Percentiles rank a stretch among this genome's conserved stretches.
Evolutionary conservation across 2,888 invertebrate genomes (phyloP).

Genomic region (Tetragonisca angustula): DNA sequence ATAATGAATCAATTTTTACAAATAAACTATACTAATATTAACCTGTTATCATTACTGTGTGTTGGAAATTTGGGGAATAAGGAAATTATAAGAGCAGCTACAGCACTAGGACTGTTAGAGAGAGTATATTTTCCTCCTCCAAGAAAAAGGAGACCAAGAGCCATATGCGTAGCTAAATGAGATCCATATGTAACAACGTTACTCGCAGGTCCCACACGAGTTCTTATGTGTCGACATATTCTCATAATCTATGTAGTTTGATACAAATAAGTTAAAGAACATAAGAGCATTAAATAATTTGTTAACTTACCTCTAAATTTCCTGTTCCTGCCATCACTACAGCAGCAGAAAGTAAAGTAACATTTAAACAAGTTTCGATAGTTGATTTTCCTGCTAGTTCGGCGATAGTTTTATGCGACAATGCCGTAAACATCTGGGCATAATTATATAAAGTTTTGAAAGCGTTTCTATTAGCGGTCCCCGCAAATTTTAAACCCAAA

Average conservation of each 20-base stretch:
- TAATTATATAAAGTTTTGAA: slow-evolving; percentile 91
- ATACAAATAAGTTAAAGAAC: background rate
- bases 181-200: slow-evolving; percentile 93
- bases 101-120: slow-evolving; percentile 91
- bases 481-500: slow-evolving; percentile 96
- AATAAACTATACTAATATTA: slow-evolving; percentile 22
- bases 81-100: slow-evolving; percentile 96
- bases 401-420: slow-evolving; percentile 90
- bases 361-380: slow-evolving; percentile 94
- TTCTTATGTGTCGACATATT: slow-evolving; percentile 93
- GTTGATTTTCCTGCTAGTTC: slow-evolving; percentile 96
- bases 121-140: slow-evolving; percentile 96
- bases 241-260: slow-evolving; percentile 87
- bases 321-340: slow-evolving; percentile 99
- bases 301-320: slow-evolving; percentile 87
- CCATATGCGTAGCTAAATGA: slow-evolving; percentile 98
- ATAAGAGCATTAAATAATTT: background rate
- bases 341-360: slow-evolving; percentile 91
- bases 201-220: slow-evolving; percentile 90
- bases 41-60: slow-evolving; percentile 98
- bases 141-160: slow-evolving; percentile 95
- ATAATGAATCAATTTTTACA: slow-evolving; percentile 1
- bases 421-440: slow-evolving; percentile 88
- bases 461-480: slow-evolving; percentile 93
- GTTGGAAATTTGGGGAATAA: slow-evolving; percentile 99